Evolutionary conservation across 1,140 invertebrate genomes (phyloP), one percentile per base, ranked within the genome.

Genomic region (Micrasema longulum): DNA sequence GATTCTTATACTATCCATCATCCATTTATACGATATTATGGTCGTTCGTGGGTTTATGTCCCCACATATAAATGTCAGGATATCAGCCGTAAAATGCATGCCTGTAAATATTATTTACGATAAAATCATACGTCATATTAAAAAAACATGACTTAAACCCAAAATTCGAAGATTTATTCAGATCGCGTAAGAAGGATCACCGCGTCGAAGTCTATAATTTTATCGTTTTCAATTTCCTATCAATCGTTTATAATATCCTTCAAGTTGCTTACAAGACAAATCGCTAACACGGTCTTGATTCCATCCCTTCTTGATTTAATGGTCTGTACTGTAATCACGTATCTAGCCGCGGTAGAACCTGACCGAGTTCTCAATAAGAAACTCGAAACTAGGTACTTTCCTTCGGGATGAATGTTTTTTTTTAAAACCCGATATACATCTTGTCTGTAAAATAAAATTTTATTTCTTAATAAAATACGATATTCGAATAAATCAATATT

Each of bases 211-310:
- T 35, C 55, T 41, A 60, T 60, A 60, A 41, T 60, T 60, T 60
- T 60, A 60, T 60, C 55, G 55, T 60, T 60, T 60, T 60, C 55
- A 60, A 60, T 60, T 41, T 60, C 36, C 55, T 38, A 60, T 38
- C 36, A 60, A 60, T 41, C 55, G 55, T 60, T 60, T 60, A 41
- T 60, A 22, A 4, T 31, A 31, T 31, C 10, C n/a, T 41, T 20
- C 16, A 18, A 60, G 55, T 22, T 60, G 35, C 55, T 60, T 38
- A 38, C 35, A 41, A 53, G 55, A 60, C 55, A 38, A 60, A 60
- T 60, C 55, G n/a, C 35, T 35, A 60, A 22, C 53, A 12, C 31
- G 14, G 35, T 16, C 55, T 36, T 60, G 55, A 38, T 53, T 41
- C 55, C 55, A 38, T 31, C 55, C 55, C 35, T 20, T 41, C 35